phyloP scores from a whole-genome alignment of 2,888 invertebrate genomes.

The Platerodrilus igneus region DNA sequence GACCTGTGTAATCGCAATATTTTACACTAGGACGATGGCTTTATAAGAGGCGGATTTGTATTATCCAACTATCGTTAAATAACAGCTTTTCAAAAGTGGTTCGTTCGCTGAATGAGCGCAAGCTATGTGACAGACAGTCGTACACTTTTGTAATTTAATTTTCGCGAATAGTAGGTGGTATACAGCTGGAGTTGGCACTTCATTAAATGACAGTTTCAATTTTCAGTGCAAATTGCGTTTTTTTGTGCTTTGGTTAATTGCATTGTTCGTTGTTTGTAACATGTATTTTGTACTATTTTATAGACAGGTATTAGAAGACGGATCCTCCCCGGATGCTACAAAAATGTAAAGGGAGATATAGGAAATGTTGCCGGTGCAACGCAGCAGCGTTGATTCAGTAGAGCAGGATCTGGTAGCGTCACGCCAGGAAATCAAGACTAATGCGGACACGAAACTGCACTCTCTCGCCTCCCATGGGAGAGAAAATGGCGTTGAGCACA shows the following conservation, averaged over 20 bases:
- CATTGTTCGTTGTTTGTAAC: conserved; percentile 4
- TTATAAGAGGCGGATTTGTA: conserved; percentile 3
- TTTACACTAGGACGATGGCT: conserved; percentile 24
- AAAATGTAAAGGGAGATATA: conserved; percentile 9
- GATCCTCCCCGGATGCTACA: conserved; percentile 7
- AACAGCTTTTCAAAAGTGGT: background rate
- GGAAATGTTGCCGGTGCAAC: conserved; percentile 18
- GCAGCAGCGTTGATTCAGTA: conserved; percentile 19
- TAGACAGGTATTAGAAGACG: conserved; percentile 9
- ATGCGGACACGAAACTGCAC: conserved; percentile 63
- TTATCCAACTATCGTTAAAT: background rate
- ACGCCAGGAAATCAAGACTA: conserved; percentile 60
- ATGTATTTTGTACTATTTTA: conserved; percentile 3
- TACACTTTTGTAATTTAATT: conserved; percentile 39
- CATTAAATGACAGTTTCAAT: conserved; percentile 37
- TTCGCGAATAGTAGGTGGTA: conserved; percentile 34
- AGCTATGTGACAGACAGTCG: conserved; percentile 31
- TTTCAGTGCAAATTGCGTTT: conserved; percentile 24
- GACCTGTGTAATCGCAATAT: conserved; percentile 40
- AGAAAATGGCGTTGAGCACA: conserved; percentile 43
- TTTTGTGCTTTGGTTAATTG: conserved; percentile 18
- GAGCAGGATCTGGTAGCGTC: conserved; percentile 41
- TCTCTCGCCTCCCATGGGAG: conserved; percentile 49
- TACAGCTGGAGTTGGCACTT: conserved; percentile 33
- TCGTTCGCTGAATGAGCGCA: conserved; percentile 1